Conservation (phyloP, 2,888 invertebrate genomes). For the Philhelius pedissequus region DNA sequence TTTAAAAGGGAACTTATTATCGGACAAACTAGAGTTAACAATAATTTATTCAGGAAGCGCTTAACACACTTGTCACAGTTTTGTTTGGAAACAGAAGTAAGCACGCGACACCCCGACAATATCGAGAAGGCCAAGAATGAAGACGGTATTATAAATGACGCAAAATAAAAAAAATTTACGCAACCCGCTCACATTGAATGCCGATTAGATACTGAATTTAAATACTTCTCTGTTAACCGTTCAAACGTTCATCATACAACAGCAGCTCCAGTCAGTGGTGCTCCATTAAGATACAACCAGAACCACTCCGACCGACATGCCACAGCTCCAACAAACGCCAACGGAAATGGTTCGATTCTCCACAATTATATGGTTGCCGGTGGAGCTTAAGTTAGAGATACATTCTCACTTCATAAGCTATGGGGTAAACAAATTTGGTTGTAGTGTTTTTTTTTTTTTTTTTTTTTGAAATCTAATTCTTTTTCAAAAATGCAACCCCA, state of each 20-base stretch:
- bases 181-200: conserved; percentile 74
- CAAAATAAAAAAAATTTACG: conserved; percentile 16
- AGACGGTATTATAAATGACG: not conserved
- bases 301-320: conserved; percentile 52
- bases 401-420: not conserved
- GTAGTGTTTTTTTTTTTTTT: not conserved
- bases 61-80: conserved; percentile 45
- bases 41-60: conserved; percentile 31
- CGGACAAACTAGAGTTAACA: not conserved
- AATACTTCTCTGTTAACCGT: conserved; percentile 63
- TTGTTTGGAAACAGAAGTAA: not conserved
- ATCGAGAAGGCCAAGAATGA: not conserved
- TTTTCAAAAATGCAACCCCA: conserved; percentile 41
- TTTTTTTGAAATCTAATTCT: conserved; percentile 2
- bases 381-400: not conserved
- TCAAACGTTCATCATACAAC: conserved; percentile 66
- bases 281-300: conserved; percentile 35
- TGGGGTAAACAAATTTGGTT: conserved; percentile 16
- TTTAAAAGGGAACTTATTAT: not conserved
- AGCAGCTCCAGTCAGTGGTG: conserved; percentile 26
- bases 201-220: conserved; percentile 76
- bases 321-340: conserved; percentile 25
- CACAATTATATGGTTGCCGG: conserved; percentile 3
- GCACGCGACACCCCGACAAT: conserved; percentile 64
- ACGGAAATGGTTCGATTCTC: conserved; percentile 59